Evolutionary conservation across 2,797 vertebrate species (phyloP), one percentile per base, ranked within the genome.

Genomic region (Erpetoichthys calabaricus): DNA sequence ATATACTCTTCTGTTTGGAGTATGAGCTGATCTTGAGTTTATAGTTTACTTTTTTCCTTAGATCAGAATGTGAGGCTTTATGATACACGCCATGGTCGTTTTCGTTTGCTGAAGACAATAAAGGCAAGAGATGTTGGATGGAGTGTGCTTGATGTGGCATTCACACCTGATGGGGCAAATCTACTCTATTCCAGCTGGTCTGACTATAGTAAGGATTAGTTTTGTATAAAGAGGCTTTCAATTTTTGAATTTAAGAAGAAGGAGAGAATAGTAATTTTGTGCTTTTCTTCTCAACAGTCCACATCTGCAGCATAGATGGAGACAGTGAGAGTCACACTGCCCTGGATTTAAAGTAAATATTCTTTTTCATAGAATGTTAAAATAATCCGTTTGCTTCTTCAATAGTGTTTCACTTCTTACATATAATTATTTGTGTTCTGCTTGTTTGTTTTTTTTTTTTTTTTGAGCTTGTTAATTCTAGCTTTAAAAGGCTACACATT

Each of bases 111-210:
- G 61, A 80, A 79, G 44, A 91, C 87, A 0, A 79, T 94, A 63
- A 91, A 90, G 76, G 92, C 91, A 3, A 85, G 90, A 0, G 92
- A 96, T 0, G 90, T 96, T 2, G 92, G 92, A 59, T 96, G 92
- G 92, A 94, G 92, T 1, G 86, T 96, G 54, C 69, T 96, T 67
- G 92, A 96, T 4, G 90, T 93, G 56, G 91, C 89, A 73, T 94
- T 94, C 72, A 92, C 87, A 9, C 90, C 91, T 0, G 92, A 94
- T 7, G 71, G 88, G 0, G 71, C 71, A 4, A 78, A 86, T 44
- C 80, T 92, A 57, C 87, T 94, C 5, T 94, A 94, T 68, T 96
- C 91, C 74, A 96, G 92, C 80, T 96, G 92, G 92, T 96, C 92
- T 61, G 89, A 93, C 77, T 94, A 93, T 77, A 91, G 92, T 96